Conservation (phyloP, 2,888 invertebrate genomes). For the Tinea pellionella region DNA sequence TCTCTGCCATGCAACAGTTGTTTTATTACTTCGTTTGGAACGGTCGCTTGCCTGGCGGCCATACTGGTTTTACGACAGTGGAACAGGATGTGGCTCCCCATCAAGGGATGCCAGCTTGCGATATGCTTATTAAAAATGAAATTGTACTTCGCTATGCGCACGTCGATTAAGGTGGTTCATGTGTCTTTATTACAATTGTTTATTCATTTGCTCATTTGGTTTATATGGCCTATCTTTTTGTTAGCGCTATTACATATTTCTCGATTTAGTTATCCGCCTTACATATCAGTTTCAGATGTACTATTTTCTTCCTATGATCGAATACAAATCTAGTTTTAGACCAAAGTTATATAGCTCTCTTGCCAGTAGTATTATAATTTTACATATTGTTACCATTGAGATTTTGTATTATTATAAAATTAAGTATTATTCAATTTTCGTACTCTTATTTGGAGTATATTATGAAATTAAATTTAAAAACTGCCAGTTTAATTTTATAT, state of each 20-base stretch:
- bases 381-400: background rate
- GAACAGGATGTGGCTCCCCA: slow-evolving; percentile 77
- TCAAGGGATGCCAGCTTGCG: slow-evolving; percentile 77
- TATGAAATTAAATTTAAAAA: background rate
- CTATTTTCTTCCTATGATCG: too few species aligned
- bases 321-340: background rate
- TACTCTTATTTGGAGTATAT: background rate
- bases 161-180: slow-evolving; percentile 69
- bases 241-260: background rate
- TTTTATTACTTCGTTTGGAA: slow-evolving; percentile 87
- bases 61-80: slow-evolving; percentile 72
- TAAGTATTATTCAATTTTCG: background rate
- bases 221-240: background rate
- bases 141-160: slow-evolving; percentile 81
- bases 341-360: background rate
- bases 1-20: slow-evolving; percentile 82
- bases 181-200: background rate
- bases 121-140: slow-evolving; percentile 80
- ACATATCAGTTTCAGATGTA: too few species aligned
- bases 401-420: background rate
- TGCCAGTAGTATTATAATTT: background rate
- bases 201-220: background rate
- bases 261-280: background rate
- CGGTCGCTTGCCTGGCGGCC: slow-evolving; percentile 75
- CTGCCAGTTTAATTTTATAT: background rate